Base-by-base conservation (phyloP, 1,140 invertebrate genomes). In the Meloidogyne floridensis region DNA sequence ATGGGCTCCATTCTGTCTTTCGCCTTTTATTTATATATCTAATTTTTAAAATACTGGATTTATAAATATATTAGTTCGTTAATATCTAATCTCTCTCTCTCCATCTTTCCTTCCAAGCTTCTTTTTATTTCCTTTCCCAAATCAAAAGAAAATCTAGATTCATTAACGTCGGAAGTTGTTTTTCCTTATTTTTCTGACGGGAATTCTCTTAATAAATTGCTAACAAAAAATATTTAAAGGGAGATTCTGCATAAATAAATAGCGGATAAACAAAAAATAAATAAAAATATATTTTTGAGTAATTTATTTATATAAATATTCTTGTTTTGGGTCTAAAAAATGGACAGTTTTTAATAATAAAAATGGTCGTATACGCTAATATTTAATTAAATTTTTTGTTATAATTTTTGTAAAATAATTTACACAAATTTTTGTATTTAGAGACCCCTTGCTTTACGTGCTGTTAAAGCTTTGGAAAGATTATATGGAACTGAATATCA, bases 401-500 rank as follows among this genome's bases (percentile, higher is more conserved):
- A 5, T 13, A 11, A 5, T 59, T 59, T 59, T 59, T 59, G 11
- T 15, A 65, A 65, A 65, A 65, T n/a, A n/a, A 59, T 9, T 9
- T 56, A 10, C 13, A 59, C 15, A n/a, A 65, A 65, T 65, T 65
- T n/a, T n/a, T 32, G 32, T 32, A 32, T 32, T 72, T 72, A 85
- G 74, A 65, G 51, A 73, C 88, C 88, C 15, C 78, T 89, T 15
- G 86, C 88, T 54, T 43, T 89, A 20, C 71, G 79, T 65, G 88
- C 88, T 3, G 85, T 86, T 1, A 88, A 88, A 72, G 87, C 89
- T 13, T 77, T 89, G n/a, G 80, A 85, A 56, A 77, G 83, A 72
- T 73, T 89, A 54, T 88, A 90, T 77, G 89, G 88, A 9, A 90
- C 89, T 13, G 86, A 89, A 74, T 89, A 89, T 80, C 72, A 75